Evolutionary conservation across 2,888 invertebrate genomes (phyloP).

Genomic region (Cosmia pyralina): DNA sequence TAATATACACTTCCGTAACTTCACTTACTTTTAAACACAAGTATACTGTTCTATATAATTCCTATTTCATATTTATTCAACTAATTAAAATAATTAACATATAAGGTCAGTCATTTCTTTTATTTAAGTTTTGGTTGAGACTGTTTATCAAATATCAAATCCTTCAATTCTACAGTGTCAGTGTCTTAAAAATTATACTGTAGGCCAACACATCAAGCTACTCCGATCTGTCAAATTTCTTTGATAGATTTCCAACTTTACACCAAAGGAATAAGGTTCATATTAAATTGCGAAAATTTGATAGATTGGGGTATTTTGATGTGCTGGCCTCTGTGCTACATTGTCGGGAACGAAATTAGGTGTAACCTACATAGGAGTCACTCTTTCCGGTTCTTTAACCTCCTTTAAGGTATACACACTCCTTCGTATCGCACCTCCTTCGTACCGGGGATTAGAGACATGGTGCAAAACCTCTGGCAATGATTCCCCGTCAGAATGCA

Average conservation of each 20-base stretch:
- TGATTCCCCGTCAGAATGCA: conserved; percentile 85
- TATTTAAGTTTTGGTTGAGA: conserved; percentile 66
- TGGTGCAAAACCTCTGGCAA: conserved; percentile 88
- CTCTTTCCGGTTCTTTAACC: conserved; percentile 82
- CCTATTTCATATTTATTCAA: conserved; percentile 49
- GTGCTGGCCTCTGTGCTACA: too few species aligned
- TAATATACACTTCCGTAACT: conserved; percentile 51
- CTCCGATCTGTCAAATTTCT: too few species aligned
- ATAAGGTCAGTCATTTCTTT: conserved; percentile 84
- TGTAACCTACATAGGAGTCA: conserved; percentile 79
- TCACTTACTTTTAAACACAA: conserved; percentile 53
- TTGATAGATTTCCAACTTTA: too few species aligned
- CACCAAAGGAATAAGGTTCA: too few species aligned
- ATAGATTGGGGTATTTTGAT: too few species aligned
- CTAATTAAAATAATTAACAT: conserved; percentile 83
- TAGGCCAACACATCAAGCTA: too few species aligned
- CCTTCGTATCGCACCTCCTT: conserved; percentile 83
- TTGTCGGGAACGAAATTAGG: conserved; percentile 22
- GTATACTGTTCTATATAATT: conserved; percentile 50
- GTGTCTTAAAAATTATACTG: conserved; percentile 38
- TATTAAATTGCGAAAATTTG: too few species aligned
- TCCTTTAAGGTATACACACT: conserved; percentile 84
- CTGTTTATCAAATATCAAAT: conserved; percentile 64
- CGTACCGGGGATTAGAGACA: conserved; percentile 80
- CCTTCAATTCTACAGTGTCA: conserved; percentile 61